A percentile compares a stretch with the other conserved stretches of the same genome.
These are phyloP conservation scores for Tetramorium bicarinatum DNA, from an alignment of 2,888 invertebrate species.

Conservation along the genomic window DNA sequence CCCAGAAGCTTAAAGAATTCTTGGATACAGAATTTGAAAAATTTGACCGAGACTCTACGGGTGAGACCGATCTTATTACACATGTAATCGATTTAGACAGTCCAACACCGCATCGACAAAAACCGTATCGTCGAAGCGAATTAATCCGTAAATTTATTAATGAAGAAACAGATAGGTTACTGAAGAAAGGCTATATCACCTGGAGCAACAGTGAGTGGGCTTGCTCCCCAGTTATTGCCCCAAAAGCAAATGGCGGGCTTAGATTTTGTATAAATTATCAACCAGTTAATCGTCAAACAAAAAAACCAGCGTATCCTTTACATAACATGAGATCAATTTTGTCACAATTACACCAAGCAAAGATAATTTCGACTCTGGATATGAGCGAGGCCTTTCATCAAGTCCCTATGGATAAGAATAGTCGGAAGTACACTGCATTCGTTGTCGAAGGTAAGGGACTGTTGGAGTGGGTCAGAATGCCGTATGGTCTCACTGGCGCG, in stretches of 20 bases:
- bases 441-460: neutral
- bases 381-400: neutral
- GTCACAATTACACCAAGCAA: neutral
- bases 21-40: neutral
- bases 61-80: neutral
- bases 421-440: neutral
- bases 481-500: neutral
- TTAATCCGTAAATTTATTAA: neutral
- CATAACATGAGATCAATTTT: neutral
- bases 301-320: neutral
- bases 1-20: neutral
- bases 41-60: neutral
- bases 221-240: neutral
- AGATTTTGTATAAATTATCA: neutral
- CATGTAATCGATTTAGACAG: neutral
- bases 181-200: neutral
- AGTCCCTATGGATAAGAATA: neutral
- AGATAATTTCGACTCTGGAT: neutral
- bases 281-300: neutral
- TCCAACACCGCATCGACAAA: neutral
- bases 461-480: neutral
- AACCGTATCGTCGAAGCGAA: neutral
- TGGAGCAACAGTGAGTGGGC: neutral
- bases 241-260: neutral
- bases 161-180: neutral